A percentile compares a stretch with the other conserved stretches of the same genome.
phyloP scores from a whole-genome alignment of 2,113 vertebrate genomes.

The Corvus cornix region DNA sequence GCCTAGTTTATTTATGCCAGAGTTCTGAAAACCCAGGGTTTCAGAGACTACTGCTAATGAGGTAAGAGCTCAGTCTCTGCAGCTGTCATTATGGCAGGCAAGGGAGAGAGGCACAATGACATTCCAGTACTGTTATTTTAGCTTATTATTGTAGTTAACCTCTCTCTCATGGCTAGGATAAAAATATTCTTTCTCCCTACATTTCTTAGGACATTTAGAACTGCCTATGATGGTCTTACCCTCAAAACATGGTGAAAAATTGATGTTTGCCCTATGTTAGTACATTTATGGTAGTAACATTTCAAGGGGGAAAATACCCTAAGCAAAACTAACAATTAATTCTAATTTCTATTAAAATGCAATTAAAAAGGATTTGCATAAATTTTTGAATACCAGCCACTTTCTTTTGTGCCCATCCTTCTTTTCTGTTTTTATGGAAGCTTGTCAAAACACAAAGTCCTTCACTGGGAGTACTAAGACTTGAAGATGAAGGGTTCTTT shows the following conservation, averaged over 20 bases:
- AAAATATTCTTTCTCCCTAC: not conserved
- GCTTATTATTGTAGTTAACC: not conserved
- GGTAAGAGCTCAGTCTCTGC: not conserved
- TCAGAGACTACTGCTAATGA: slow-evolving; percentile 37
- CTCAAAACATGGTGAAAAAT: not conserved
- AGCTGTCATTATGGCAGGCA: slow-evolving; percentile 11
- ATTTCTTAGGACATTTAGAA: not conserved
- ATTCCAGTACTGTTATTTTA: not conserved
- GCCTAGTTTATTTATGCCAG: slow-evolving; percentile 37
- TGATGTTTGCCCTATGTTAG: not conserved
- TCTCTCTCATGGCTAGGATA: not conserved
- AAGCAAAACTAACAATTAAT: fast-evolving
- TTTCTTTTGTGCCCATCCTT: not conserved
- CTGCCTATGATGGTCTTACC: fast-evolving
- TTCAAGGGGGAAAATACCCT: not conserved
- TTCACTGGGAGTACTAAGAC: not conserved
- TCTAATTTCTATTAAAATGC: not conserved
- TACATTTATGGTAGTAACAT: not conserved
- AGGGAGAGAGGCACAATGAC: not conserved
- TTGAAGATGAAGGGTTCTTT: not conserved
- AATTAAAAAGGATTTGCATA: not conserved
- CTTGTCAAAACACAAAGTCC: not conserved
- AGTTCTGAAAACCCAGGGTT: slow-evolving; percentile 3
- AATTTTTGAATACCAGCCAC: fast-evolving
- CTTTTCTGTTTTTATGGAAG: not conserved